A percentile compares a stretch with the other conserved stretches of the same genome.
These are phyloP conservation scores for Troilus luridus DNA, from an alignment of 2,888 invertebrate species.

Conservation along the genomic window DNA sequence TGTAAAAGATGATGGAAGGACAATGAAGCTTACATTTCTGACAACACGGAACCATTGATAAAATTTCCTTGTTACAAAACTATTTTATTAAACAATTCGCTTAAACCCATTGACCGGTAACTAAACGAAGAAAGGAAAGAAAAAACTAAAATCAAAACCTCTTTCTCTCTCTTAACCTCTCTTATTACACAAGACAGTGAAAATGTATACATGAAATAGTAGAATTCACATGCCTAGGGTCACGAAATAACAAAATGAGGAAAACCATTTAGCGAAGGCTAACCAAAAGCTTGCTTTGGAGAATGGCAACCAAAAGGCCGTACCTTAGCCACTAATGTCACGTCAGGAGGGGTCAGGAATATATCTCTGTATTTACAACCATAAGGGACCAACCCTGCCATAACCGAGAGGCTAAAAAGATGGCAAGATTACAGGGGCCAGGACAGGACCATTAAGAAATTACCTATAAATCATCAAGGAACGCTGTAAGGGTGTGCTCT, in stretches of 20 bases:
- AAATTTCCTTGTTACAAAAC: too few species aligned
- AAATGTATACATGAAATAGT: too few species aligned
- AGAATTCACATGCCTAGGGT: not conserved
- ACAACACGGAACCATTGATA: too few species aligned
- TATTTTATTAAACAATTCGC: too few species aligned
- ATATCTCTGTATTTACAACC: not conserved
- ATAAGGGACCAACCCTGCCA: not conserved
- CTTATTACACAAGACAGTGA: too few species aligned
- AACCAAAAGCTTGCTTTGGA: not conserved
- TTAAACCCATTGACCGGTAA: too few species aligned
- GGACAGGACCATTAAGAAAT: not conserved
- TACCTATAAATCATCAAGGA: not conserved
- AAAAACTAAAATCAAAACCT: too few species aligned
- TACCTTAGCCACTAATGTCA: not conserved
- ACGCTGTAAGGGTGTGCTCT: not conserved
- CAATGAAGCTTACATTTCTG: too few species aligned
- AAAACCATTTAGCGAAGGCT: not conserved
- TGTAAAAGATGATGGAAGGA: too few species aligned
- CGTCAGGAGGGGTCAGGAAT: not conserved
- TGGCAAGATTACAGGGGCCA: not conserved
- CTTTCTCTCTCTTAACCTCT: too few species aligned
- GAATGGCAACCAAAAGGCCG: not conserved
- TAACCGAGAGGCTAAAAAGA: not conserved
- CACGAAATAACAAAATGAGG: not conserved
- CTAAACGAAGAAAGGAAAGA: too few species aligned